Evolutionary conservation across 2,113 vertebrate species (phyloP), one percentile per base, ranked within the genome.

Genomic region (Trogon melanurus): DNA sequence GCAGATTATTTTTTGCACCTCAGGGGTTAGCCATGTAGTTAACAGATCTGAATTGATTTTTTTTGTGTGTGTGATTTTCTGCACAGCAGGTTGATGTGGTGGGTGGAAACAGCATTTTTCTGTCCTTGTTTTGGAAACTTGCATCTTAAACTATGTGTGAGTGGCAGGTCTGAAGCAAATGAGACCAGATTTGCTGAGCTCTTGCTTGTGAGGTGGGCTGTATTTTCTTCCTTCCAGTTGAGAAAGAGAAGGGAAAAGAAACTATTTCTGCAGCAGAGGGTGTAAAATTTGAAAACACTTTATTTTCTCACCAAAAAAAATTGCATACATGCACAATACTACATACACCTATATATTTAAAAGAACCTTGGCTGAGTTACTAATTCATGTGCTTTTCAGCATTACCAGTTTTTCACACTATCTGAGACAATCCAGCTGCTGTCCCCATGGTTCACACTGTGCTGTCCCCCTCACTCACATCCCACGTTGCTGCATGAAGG

Each of bases 101-200:
- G 57, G 72, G 75, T 71, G 72, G 95, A 91, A 95, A 83, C 7
- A 69, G 23, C 11, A 22, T 16, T 90, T 93, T 79, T 80, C 25
- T 66, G 34, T 71, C 64, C 20, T 61, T 57, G 44, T 8, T 44
- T 94, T 92, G 88, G 64, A 83, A 94, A 93, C 29, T n/a, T 78
- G 72, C 56, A 81, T 71, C 56, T 88, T 80, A 71, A 88, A 54
- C 83, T 78, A 30, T n/a, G 16, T 74, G 71, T 67, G 48, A 93
- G 71, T 88, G 79, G 47, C 93, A 96, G 51, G 47, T 71, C 60
- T 90, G 79, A 96, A 86, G 93, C 79, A 80, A 91, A 91, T 74
- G 80, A 82, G 65, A 67, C 44, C 34, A 88, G 67, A 17, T 29
- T 88, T 85, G 38, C 36, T 93, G 56, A 45, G 50, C 20, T 76